phyloP scores from a whole-genome alignment of 2,797 vertebrate species.

The Vireo griseus region DNA sequence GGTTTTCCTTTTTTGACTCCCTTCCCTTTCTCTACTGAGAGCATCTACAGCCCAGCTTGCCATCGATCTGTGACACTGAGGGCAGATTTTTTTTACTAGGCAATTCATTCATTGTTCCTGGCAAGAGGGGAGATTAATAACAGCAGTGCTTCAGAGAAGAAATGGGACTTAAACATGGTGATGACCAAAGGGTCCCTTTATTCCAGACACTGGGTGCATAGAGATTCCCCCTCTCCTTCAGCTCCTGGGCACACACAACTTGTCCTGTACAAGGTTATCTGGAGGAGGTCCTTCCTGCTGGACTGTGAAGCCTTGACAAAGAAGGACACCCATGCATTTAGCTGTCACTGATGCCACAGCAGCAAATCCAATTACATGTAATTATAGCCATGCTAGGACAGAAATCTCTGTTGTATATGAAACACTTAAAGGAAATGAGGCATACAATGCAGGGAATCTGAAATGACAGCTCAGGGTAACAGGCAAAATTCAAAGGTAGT shows the following conservation, averaged over 20 bases:
- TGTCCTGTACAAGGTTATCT: background rate
- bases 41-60: background rate
- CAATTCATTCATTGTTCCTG: background rate
- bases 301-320: background rate
- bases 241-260: background rate
- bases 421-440: background rate
- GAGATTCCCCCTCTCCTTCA: background rate
- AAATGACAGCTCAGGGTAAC: background rate
- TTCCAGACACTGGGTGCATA: accelerated
- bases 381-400: background rate
- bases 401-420: background rate
- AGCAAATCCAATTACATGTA: background rate
- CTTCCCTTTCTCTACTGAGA: background rate
- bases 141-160: background rate
- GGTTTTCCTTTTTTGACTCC: background rate
- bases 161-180: background rate
- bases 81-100: background rate
- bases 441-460: background rate
- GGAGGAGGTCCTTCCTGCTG: background rate
- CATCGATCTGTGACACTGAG: accelerated
- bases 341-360: background rate
- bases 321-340: background rate
- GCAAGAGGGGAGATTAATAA: background rate
- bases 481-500: background rate
- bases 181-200: background rate